Evolutionary conservation across 2,113 vertebrate species (phyloP), one percentile per base, ranked within the genome.

Genomic region (Nesogale talazaci): DNA sequence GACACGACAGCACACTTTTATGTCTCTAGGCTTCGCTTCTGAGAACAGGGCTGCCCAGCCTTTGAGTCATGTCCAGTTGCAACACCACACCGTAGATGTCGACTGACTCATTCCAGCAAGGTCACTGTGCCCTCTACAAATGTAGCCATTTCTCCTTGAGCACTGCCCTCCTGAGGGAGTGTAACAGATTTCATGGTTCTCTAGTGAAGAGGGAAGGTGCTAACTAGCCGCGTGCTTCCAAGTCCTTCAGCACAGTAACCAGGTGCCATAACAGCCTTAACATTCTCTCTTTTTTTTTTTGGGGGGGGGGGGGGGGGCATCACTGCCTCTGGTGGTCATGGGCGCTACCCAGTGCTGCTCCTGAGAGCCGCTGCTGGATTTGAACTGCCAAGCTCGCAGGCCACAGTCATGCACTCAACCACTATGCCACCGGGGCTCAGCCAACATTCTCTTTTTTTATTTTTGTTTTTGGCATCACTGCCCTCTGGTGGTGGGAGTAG

Each of bases 161-260:
- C 91, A 91, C 42, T 85, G 38, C 17, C 52, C 70, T 94, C 46
- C 34, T 78, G 83, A 67, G 82, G 78, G 78, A 95, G 19, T 59
- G 72, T 88, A 92, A 88, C 88, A 91, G 92, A 94, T 95, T 95
- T 95, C 94, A 96, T 75, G 87, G 91, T 52, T 82, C 75, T 81
- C 36, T 56, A 87, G 22, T 56, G 75, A 90, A n/a, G 63, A 94
- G 38, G 59, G 61, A 82, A 85, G 85, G 82, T 76, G 67, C 88
- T 94, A 94, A 96, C 59, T 94, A 95, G 81, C 31, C n/a, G 0
- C 72, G 72, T 78, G 84, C 76, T 59, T 95, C 84, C 27, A 78
- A 92, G 90, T 77, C 61, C 56, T 72, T 85, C 57, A 77, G 91
- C 92, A 52, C 1, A 57, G 72, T 87, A 83, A 91, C 89, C 61